Evolutionary conservation across 2,888 invertebrate species (phyloP), one percentile per base, ranked within the genome.

Genomic region (Lochmaea crataegi): DNA sequence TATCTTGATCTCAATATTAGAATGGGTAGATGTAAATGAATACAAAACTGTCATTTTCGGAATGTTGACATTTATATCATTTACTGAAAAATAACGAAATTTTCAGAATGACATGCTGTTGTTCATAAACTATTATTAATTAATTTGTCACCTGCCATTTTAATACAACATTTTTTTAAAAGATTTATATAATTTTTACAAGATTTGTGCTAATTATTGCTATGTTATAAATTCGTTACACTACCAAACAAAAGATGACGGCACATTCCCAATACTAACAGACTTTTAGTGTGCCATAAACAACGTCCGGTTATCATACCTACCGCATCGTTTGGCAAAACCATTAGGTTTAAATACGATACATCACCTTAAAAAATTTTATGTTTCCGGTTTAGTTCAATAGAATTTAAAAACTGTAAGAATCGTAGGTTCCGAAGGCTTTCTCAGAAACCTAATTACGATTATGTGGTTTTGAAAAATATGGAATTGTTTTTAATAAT

Each of bases 291-390:
- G 18, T 16, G 9, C 10, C 53, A 53, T 53, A 53, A 53, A 53
- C 18, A 16, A 53, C 18, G 18, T 53, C 53, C 53, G 53, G 53
- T 53, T 53, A 9, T 18, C 16, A 9, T 18, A 53, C 53, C 53
- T 53, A 53, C 53, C 53, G 53, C 53, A 53, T 53, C 53, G 53
- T 53, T 53, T 53, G n/a, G 53, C 53, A 16, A 45, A 53, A 53
- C 53, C 4, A 16, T 16, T 53, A 10, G 10, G 7, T 2, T 18
- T 0, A 7, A 53, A 53, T 53, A 53, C n/a, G 14, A n/a, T 11
- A 45, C 14, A 45, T 45, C 14, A 14, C 6, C 14, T 51, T 51
- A 18, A 53, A 16, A 2, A 18, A 10, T 45, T 45, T 45, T 45
- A 14, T 45, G 12, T 45, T 45, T 45, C 45, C 45, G 45, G 18